These are phyloP conservation scores for Scalopus aquaticus DNA, from an alignment of 2,113 vertebrate genomes.

Conservation along the genomic window DNA sequence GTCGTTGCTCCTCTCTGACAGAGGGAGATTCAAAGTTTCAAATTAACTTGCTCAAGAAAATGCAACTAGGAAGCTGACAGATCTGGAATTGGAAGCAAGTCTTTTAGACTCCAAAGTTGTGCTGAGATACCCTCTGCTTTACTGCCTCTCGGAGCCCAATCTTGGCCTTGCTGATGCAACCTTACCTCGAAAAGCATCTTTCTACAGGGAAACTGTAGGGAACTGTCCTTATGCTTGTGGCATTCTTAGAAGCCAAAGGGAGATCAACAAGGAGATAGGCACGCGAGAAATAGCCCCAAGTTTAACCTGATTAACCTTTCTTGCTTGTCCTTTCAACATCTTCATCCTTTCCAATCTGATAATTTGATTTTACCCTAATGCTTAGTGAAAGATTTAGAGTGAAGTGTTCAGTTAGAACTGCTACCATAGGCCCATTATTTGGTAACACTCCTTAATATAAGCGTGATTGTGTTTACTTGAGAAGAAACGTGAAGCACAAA, in stretches of 20 bases:
- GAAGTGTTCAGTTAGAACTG: not conserved
- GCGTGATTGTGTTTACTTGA: not conserved
- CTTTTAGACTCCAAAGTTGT: not conserved
- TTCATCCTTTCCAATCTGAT: not conserved
- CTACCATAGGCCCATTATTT: not conserved
- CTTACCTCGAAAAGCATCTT: not conserved
- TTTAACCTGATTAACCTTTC: not conserved
- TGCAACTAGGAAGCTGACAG: not conserved
- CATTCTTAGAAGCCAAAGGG: not conserved
- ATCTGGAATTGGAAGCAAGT: not conserved
- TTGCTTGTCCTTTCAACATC: not conserved
- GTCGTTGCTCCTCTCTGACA: not conserved
- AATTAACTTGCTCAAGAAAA: not conserved
- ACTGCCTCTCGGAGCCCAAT: not conserved
- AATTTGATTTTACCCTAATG: not conserved
- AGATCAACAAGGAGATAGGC: not conserved
- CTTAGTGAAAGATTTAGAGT: not conserved
- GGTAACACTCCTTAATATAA: not conserved
- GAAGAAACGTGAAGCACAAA: conserved; percentile 1
- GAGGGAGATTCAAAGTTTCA: not conserved
- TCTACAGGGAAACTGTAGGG: fast-evolving
- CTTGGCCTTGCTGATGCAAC: not conserved
- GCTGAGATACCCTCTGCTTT: not conserved
- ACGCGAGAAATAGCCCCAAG: not conserved
- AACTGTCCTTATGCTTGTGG: not conserved